A percentile compares a stretch with the other conserved stretches of the same genome.
Conservation (phyloP, 2,113 vertebrate species). For the Lophius piscatorius region DNA sequence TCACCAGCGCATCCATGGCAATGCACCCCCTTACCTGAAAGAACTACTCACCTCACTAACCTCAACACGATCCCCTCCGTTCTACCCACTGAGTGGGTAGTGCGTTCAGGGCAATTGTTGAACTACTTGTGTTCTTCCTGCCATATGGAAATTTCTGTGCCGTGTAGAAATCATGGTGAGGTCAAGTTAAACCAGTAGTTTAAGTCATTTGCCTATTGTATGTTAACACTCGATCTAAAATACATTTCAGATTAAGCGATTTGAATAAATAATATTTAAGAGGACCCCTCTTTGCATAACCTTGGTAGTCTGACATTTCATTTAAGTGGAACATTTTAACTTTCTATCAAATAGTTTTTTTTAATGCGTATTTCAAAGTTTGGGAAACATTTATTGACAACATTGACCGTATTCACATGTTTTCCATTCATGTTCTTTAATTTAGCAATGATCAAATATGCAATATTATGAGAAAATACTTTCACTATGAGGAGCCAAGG, state of each 20-base stretch:
- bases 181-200: not conserved
- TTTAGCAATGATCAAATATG: not conserved
- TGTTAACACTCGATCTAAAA: not conserved
- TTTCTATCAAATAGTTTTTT: not conserved
- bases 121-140: not conserved
- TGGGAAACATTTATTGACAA: not conserved
- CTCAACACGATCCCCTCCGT: too few species aligned
- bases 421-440: not conserved
- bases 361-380: not conserved
- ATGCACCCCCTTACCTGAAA: too few species aligned
- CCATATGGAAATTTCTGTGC: not conserved
- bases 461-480: not conserved
- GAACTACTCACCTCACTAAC: too few species aligned
- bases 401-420: not conserved
- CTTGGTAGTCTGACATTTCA: slow-evolving; percentile 11
- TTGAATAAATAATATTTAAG: not conserved
- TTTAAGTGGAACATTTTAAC: slow-evolving; percentile 58
- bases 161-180: not conserved
- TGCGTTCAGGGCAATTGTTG: too few species aligned
- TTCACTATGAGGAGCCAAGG: too few species aligned
- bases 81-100: too few species aligned
- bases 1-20: too few species aligned
- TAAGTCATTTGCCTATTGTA: not conserved
- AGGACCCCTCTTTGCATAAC: slow-evolving; percentile 27
- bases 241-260: not conserved